A percentile compares a stretch with the other conserved stretches of the same genome.
phyloP scores from a whole-genome alignment of 2,113 vertebrate species.

The Asarcornis scutulata region DNA sequence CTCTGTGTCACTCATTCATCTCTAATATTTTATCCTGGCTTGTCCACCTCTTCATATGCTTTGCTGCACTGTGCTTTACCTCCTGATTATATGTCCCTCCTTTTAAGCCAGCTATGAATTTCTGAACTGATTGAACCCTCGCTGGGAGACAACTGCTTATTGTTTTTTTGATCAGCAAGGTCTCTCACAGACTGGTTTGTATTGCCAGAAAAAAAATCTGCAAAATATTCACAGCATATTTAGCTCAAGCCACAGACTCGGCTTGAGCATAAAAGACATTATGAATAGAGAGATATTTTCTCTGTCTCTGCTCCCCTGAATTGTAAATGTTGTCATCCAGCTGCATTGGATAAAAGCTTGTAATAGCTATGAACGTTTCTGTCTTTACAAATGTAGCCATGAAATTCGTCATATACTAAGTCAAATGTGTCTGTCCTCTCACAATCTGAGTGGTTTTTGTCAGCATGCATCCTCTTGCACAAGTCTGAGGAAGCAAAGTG shows the following conservation, averaged over 20 bases:
- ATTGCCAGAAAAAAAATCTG: background rate
- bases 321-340: background rate
- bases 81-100: background rate
- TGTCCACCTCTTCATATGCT: background rate
- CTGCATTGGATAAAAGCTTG: background rate
- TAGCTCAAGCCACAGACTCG: background rate
- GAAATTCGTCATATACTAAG: background rate
- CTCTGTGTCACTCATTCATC: background rate
- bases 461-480: background rate
- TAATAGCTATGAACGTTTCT: background rate
- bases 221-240: background rate
- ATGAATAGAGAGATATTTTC: background rate
- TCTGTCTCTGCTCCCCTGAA: background rate
- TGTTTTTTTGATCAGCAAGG: conserved; percentile 21
- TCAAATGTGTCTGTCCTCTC: background rate
- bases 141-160: background rate
- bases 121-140: background rate
- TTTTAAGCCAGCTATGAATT: conserved; percentile 36
- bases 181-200: background rate
- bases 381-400: background rate
- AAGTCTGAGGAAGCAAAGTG: background rate
- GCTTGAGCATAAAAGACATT: background rate
- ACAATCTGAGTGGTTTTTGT: background rate
- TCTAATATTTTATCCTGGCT: background rate
- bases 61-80: background rate